Evolutionary conservation across 2,797 vertebrate genomes (phyloP).

Genomic region (Phoeniculus purpureus): DNA sequence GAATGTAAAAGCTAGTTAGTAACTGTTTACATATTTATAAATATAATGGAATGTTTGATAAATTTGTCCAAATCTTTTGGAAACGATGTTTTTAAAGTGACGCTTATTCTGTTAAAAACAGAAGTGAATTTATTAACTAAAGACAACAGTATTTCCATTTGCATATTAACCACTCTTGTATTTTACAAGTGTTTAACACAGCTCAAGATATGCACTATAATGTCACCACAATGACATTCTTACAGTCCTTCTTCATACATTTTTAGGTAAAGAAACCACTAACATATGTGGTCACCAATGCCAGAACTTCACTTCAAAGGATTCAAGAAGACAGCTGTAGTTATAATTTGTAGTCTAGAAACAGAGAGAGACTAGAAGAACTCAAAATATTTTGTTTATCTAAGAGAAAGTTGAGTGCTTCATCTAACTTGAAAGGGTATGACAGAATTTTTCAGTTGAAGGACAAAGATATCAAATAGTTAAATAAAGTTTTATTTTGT

Average conservation of each 20-base stretch:
- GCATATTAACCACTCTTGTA: not conserved
- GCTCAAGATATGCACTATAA: not conserved
- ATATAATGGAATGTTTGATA: not conserved
- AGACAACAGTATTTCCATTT: not conserved
- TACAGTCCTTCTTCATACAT: not conserved
- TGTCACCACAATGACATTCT: not conserved
- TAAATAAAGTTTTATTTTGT: not conserved
- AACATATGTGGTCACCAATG: not conserved
- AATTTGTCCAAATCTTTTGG: not conserved
- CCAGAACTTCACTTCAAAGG: not conserved
- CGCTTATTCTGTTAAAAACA: not conserved
- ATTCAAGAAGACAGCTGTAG: not conserved
- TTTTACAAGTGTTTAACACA: not conserved
- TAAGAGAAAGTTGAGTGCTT: not conserved
- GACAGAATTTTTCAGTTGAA: not conserved
- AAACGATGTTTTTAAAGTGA: not conserved
- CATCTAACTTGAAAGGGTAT: not conserved
- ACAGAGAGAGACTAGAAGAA: not conserved
- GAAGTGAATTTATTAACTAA: not conserved
- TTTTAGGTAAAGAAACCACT: not conserved
- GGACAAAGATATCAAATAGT: not conserved
- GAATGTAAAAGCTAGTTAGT: not conserved
- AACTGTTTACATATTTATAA: constrained; percentile 11
- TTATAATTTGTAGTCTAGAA: not conserved
- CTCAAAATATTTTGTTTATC: not conserved